Conservation (phyloP, 2,113 vertebrate species). For the Ia io region DNA sequence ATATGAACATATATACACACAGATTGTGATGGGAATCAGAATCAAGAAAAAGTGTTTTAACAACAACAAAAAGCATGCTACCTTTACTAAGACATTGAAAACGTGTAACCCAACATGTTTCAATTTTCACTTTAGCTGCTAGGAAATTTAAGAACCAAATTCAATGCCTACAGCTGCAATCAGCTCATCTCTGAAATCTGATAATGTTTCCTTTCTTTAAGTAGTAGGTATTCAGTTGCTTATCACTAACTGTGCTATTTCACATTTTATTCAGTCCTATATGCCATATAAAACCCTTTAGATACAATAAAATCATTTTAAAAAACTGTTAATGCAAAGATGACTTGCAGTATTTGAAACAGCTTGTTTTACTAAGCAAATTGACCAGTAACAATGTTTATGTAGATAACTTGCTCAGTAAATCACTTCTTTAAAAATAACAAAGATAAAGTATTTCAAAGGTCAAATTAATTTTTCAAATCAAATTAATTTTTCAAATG, state of each 20-base stretch:
- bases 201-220: slow-evolving; percentile 28
- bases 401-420: background rate
- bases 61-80: background rate
- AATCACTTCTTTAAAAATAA: slow-evolving; percentile 28
- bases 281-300: background rate
- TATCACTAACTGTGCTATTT: background rate
- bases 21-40: background rate
- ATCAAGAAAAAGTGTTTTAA: background rate
- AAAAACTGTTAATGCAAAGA: background rate
- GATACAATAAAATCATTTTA: slow-evolving; percentile 1
- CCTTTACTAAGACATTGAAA: slow-evolving; percentile 22
- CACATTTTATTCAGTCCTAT: slow-evolving; percentile 6
- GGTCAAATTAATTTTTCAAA: slow-evolving; percentile 36
- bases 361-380: slow-evolving; percentile 27
- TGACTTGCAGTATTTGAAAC: background rate
- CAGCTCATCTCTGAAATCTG: slow-evolving; percentile 33
- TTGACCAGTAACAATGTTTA: slow-evolving; percentile 1
- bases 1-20: background rate
- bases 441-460: background rate
- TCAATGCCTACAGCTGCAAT: background rate
- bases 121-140: slow-evolving; percentile 18
- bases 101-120: slow-evolving; percentile 3
- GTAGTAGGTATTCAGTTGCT: background rate
- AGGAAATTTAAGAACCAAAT: slow-evolving; percentile 60
- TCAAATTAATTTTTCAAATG: slow-evolving; percentile 43